Conservation (phyloP, 1,140 invertebrate genomes). For the Metopolophium dirhodum region DNA sequence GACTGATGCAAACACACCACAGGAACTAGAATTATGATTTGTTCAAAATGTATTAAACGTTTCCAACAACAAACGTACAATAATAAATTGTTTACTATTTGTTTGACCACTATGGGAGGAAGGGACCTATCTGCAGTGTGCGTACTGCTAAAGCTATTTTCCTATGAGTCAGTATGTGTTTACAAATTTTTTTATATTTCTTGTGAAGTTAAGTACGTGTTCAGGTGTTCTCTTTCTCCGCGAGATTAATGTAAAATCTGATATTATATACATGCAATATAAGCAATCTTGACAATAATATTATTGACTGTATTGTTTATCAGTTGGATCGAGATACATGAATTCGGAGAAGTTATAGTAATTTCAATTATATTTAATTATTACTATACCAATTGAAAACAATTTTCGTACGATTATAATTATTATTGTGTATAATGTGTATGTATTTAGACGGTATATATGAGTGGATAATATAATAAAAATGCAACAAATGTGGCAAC, state of each 20-base stretch:
- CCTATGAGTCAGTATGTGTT: not conserved
- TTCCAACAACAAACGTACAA: not conserved
- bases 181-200: constrained; percentile 3
- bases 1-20: not conserved
- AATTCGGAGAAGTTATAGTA: not conserved
- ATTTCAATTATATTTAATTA: not conserved
- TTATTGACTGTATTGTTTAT: not conserved
- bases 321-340: not conserved
- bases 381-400: not conserved
- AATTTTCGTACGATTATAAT: not conserved
- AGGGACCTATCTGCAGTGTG: not conserved
- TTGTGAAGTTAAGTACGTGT: not conserved
- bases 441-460: not conserved
- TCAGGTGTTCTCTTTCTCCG: not conserved
- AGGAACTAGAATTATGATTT: not conserved
- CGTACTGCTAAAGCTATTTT: not conserved
- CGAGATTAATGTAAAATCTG: not conserved
- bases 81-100: not conserved
- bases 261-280: not conserved
- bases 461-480: not conserved
- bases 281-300: not conserved
- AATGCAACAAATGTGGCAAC: not conserved
- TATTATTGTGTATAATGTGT: too few species aligned
- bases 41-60: not conserved
- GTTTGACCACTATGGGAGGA: not conserved